Conservation (phyloP, 2,888 invertebrate genomes). For the Conistra vaccinii region DNA sequence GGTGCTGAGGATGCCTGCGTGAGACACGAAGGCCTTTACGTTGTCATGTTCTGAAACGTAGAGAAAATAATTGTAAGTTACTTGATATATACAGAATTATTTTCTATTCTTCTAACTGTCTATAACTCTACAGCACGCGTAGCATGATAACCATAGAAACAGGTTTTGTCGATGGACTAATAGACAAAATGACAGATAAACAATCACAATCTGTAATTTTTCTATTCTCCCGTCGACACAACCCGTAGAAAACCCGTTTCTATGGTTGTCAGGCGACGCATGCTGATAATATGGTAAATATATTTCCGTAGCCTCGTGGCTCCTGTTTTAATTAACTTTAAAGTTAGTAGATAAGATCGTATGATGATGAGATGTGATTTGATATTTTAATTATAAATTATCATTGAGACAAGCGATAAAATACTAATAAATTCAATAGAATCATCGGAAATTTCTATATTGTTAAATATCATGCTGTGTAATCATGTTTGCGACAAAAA, state of each 20-base stretch:
- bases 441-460: not conserved
- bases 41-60: conserved; percentile 92
- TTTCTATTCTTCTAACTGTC: not conserved
- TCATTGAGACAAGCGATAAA: not conserved
- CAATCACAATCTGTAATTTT: too few species aligned
- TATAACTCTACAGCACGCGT: too few species aligned
- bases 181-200: too few species aligned
- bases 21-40: conserved; percentile 92
- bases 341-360: not conserved
- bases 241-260: too few species aligned
- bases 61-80: not conserved
- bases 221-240: too few species aligned
- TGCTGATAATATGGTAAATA: too few species aligned
- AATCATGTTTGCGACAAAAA: not conserved
- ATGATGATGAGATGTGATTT: conserved; percentile 1
- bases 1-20: conserved; percentile 92
- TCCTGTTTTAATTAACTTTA: not conserved
- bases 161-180: too few species aligned
- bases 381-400: not conserved
- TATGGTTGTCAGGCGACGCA: too few species aligned
- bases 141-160: too few species aligned
- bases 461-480: not conserved
- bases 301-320: not conserved
- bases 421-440: not conserved
- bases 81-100: not conserved